Conservation (phyloP, 2,113 vertebrate genomes). For the Barnardius zonarius region DNA sequence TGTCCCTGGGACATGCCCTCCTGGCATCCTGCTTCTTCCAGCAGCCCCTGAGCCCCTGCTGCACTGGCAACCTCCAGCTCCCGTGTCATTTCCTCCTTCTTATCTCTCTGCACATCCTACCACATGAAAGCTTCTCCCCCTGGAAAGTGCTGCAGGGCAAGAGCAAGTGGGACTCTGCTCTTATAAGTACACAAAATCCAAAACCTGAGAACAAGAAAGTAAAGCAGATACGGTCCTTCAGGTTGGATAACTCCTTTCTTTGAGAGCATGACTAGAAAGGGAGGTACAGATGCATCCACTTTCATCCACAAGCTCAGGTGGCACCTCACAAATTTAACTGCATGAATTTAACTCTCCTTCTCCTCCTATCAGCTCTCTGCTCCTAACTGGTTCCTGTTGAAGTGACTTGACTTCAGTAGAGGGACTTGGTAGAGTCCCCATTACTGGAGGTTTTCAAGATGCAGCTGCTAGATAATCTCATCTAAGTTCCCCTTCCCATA, state of each 20-base stretch:
- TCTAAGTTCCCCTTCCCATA: background rate
- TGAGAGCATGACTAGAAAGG: background rate
- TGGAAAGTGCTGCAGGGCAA: background rate
- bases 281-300: background rate
- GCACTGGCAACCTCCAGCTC: background rate
- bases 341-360: background rate
- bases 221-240: background rate
- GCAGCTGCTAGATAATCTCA: background rate
- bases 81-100: background rate
- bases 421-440: background rate
- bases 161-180: background rate
- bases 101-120: background rate
- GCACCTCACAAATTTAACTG: background rate
- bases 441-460: background rate
- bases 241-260: background rate
- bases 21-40: background rate
- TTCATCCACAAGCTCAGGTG: background rate
- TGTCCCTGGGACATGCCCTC: accelerated
- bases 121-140: accelerated
- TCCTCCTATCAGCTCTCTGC: background rate
- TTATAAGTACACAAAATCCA: background rate
- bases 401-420: background rate
- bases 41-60: background rate
- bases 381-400: background rate
- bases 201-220: background rate